Conservation (phyloP, 2,113 vertebrate species). For the Amphilophus citrinellus region DNA sequence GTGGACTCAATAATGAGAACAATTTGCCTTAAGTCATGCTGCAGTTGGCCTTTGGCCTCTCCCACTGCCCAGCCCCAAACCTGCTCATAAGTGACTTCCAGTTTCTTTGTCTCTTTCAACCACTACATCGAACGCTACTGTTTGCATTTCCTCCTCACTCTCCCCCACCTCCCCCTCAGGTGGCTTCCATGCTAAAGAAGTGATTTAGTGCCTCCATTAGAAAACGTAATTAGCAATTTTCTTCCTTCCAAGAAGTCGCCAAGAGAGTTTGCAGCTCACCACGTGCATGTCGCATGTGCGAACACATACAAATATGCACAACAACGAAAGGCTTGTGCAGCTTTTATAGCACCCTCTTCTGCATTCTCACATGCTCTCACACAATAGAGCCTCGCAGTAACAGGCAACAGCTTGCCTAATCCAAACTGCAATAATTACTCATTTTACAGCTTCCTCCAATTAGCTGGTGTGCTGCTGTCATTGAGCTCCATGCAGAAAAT, state of each 20-base stretch:
- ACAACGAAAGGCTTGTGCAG: not conserved
- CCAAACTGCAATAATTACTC: constrained; percentile 67
- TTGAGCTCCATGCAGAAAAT: constrained; percentile 49
- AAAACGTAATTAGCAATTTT: constrained; percentile 57
- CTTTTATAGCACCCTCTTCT: constrained; percentile 25
- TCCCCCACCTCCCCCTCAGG: not conserved
- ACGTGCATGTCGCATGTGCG: not conserved
- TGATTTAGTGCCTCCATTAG: constrained; percentile 62
- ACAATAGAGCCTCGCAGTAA: constrained; percentile 28
- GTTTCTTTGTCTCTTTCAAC: constrained; percentile 32
- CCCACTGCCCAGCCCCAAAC: constrained; percentile 14
- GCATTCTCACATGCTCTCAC: constrained; percentile 13
- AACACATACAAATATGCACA: not conserved
- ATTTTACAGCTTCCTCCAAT: constrained; percentile 68
- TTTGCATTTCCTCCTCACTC: not conserved
- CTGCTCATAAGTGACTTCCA: constrained; percentile 6
- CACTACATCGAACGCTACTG: not conserved
- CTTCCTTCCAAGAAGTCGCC: constrained; percentile 32
- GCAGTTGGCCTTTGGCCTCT: constrained; percentile 33
- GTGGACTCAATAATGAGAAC: constrained; percentile 48
- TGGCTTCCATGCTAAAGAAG: constrained; percentile 12
- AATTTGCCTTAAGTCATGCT: constrained; percentile 57
- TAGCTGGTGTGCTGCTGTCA: constrained; percentile 62
- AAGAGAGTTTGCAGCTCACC: constrained; percentile 27
- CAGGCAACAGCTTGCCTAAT: constrained; percentile 57